Conservation (phyloP, 2,888 invertebrate species). For the Arenicola marina region DNA sequence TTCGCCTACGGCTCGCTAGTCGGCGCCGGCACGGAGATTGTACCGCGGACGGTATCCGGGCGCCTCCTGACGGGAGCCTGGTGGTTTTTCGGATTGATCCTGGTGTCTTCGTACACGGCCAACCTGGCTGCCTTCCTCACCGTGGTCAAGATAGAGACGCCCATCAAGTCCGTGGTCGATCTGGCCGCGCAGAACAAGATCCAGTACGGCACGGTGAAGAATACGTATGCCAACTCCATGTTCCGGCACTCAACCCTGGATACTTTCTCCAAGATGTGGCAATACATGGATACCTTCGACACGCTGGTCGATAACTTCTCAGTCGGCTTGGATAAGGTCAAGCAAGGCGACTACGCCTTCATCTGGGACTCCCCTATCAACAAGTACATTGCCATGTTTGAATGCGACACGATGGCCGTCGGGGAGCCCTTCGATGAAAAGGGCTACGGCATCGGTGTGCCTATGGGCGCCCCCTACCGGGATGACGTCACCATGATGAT, state of each 20-base stretch:
- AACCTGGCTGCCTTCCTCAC: slow-evolving; percentile 58
- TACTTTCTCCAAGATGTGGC: slow-evolving; percentile 57
- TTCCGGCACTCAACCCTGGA: slow-evolving; percentile 56
- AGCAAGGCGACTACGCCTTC: slow-evolving; percentile 55
- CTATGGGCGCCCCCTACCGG: slow-evolving; percentile 55
- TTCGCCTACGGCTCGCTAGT: slow-evolving; percentile 57
- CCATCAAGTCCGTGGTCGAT: slow-evolving; percentile 55
- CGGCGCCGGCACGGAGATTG: slow-evolving; percentile 41
- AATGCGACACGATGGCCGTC: slow-evolving; percentile 68
- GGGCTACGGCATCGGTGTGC: slow-evolving; percentile 57
- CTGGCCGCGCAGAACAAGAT: slow-evolving; percentile 46
- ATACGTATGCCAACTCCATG: slow-evolving; percentile 54
- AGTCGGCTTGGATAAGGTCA: slow-evolving; percentile 50
- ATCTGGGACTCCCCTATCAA: slow-evolving; percentile 60
- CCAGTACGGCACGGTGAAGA: slow-evolving; percentile 55
- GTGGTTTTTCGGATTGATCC: slow-evolving; percentile 59
- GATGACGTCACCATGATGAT: slow-evolving; percentile 57
- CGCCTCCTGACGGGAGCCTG: slow-evolving; percentile 55
- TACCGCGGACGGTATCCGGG: slow-evolving; percentile 35
- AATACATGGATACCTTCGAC: slow-evolving; percentile 50
- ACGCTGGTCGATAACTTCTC: slow-evolving; percentile 51
- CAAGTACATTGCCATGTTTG: slow-evolving; percentile 49
- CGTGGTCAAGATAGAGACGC: slow-evolving; percentile 58
- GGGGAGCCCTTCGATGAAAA: slow-evolving; percentile 58
- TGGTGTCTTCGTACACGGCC: slow-evolving; percentile 58